Evolutionary conservation across 2,113 vertebrate species (phyloP), one percentile per base, ranked within the genome.

Genomic region (Oreotrochilus melanogaster): DNA sequence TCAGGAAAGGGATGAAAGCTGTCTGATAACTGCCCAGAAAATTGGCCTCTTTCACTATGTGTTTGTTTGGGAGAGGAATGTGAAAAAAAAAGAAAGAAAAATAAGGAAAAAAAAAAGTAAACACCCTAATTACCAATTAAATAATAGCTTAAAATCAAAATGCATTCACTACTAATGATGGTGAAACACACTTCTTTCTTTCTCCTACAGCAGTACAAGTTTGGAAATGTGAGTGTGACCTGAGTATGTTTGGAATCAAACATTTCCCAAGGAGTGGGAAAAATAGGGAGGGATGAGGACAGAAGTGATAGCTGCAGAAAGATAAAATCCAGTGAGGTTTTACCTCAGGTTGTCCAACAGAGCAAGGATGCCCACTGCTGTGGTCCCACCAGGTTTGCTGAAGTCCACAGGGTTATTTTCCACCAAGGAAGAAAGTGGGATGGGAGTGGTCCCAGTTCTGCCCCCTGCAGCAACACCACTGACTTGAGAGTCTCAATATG

Each of bases 1-100:
- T 57, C 61, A 82, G 66, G 47, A 78, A 78, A 78, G 10, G 66
- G 57, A 78, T 69, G 22, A 96, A 93, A 94, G 43, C 53, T 90
- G 56, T 7, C 47, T 86, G 51, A 72, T 81, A 89, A 89, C 45
- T 54, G 50, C 28, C 73, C 70, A 78, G 48, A 74, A 89, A 95
- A 91, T 37, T 73, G 62, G 7, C 33, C 16, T 69, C 45, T 89
- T 75, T 67, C 2, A 1, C 66, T 79, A 11, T 27, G 23, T 66
- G 8, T 37, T 78, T 84, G 25, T 60, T 82, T 82, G 30, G 24
- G 88, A 78, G n/a, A 78, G 12, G 16, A 87, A 86, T 74, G 79
- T 66, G 14, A 82, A 19, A 73, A 58, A 53, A 1, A 24, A 69
- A 60, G 27, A 54, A 58, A 43, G 37, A 60, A 35, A 62, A 64